A percentile compares a stretch with the other conserved stretches of the same genome.
These are phyloP conservation scores for Simalia tracyae DNA, from an alignment of 2,797 vertebrate genomes.

Conservation along the genomic window DNA sequence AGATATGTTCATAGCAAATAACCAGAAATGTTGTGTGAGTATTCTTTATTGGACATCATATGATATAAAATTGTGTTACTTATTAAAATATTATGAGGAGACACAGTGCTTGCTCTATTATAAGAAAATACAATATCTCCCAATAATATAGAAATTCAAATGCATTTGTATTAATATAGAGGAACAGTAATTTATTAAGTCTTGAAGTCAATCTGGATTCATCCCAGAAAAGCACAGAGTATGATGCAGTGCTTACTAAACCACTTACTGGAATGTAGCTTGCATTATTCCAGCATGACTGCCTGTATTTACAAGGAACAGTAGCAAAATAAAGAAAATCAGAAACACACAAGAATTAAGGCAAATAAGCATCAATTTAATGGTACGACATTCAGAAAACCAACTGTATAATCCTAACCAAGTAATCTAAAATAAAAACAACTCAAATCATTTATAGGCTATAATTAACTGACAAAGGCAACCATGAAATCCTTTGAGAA, in stretches of 20 bases:
- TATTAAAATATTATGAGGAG: neutral
- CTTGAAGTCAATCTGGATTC: neutral
- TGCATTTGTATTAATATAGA: neutral
- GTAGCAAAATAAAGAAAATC: neutral
- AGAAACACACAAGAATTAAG: neutral
- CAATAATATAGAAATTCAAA: neutral
- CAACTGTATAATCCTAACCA: neutral
- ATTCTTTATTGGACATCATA: neutral
- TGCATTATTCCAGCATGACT: neutral
- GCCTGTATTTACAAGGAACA: neutral
- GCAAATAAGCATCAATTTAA: neutral
- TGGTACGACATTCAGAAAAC: neutral
- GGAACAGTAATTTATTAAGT: neutral
- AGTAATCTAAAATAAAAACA: neutral
- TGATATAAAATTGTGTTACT: neutral
- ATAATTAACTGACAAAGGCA: neutral
- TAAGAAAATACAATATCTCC: neutral
- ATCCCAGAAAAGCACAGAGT: neutral
- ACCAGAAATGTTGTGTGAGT: neutral
- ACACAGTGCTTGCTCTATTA: neutral
- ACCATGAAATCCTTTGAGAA: neutral
- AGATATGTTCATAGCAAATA: constrained; percentile 8
- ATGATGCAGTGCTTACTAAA: neutral
- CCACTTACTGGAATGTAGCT: neutral
- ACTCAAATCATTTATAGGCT: neutral